Evolutionary conservation across 2,797 vertebrate species (phyloP), one percentile per base, ranked within the genome.

Genomic region (Dipus sagitta): DNA sequence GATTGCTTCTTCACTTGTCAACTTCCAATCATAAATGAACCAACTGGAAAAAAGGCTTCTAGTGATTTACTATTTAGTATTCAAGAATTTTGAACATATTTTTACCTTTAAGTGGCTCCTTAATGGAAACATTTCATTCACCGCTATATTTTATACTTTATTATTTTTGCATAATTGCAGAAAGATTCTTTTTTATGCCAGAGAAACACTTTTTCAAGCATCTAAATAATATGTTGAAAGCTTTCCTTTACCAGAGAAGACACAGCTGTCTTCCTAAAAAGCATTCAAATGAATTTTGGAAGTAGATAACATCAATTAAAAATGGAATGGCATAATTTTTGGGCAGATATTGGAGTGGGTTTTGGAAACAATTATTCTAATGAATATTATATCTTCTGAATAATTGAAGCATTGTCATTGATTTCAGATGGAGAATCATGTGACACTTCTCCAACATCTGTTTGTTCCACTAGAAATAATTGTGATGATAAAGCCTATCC

Each of bases 351-450:
- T 85, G 87, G 67, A 79, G 28, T 86, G 87, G 34, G 26, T 79
- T 92, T 82, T 88, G 89, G 54, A 93, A 92, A 82, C 32, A 70
- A 84, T 28, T 86, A 20, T 92, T 87, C 47, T 97, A 90, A 96
- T 94, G 94, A 97, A 96, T 95, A 95, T 88, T 83, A 94, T 52
- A 92, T 78, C 92, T 97, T 54, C 88, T 94, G 75, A 96, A 95
- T 28, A 76, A 85, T n/a, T 64, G 34, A 91, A 89, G 10, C 83
- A 58, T 65, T 67, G 95, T 81, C n/a, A 47, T 11, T 91, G 79
- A 85, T 77, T 92, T 60, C 72, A 64, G 47, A 88, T n/a, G 2
- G 6, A 89, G 52, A 92, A 67, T 90, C 77, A 67, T 86, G 64
- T 86, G 65, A 80, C 70, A 92, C 62, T 65, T 91, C 52, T 86